Conservation (phyloP, 2,888 invertebrate species). For the Metellina segmentata region DNA sequence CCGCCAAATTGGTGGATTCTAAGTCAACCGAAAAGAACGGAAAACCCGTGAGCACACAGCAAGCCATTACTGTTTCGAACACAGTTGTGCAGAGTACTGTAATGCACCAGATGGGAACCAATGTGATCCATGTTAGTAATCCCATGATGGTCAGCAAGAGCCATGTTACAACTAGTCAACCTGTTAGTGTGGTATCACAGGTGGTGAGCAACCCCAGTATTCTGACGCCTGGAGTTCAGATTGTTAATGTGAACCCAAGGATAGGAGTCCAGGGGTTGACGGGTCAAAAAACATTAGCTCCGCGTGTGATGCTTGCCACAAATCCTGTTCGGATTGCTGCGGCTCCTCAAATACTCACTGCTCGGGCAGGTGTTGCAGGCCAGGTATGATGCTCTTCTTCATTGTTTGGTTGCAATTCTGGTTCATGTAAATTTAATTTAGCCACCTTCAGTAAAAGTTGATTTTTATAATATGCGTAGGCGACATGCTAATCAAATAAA, state of each 20-base stretch:
- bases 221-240: constrained; percentile 69
- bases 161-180: constrained; percentile 65
- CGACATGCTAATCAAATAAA: too few species aligned
- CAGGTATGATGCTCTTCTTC: constrained; percentile 47
- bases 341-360: constrained; percentile 87
- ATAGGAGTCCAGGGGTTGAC: constrained; percentile 80
- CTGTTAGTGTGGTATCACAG: constrained; percentile 73
- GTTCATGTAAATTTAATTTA: too few species aligned
- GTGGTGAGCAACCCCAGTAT: constrained; percentile 74
- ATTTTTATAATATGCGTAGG: too few species aligned
- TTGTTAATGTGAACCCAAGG: constrained; percentile 72
- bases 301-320: constrained; percentile 87
- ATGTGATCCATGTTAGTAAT: constrained; percentile 60
- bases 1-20: constrained; percentile 44
- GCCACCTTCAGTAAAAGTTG: too few species aligned
- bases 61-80: constrained; percentile 22
- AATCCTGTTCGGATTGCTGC: constrained; percentile 83
- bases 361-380: constrained; percentile 67
- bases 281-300: constrained; percentile 88
- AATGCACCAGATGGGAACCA: constrained; percentile 36
- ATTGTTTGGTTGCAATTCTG: background rate
- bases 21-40: constrained; percentile 51
- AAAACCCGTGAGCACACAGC: constrained; percentile 34
- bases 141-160: constrained; percentile 48
- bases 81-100: constrained; percentile 48